Evolutionary conservation across 2,113 vertebrate species (phyloP).

Genomic region (Chitala chitala): DNA sequence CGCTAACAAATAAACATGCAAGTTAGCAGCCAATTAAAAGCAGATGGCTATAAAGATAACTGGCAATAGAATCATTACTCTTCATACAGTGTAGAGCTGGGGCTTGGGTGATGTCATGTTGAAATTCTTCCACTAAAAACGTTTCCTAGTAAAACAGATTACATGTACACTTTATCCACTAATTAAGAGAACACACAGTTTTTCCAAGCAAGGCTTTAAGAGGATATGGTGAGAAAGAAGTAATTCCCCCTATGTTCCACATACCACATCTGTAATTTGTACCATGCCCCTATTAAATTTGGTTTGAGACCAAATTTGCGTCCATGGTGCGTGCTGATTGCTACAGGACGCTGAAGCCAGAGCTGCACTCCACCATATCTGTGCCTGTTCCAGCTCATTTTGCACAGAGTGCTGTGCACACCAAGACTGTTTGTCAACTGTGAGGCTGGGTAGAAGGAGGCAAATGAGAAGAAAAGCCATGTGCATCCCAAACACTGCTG

Average conservation of each 20-base stretch:
- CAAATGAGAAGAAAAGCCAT: slow-evolving; percentile 11
- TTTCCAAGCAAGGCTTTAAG: not conserved
- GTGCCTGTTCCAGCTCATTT: not conserved
- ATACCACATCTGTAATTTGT: no score
- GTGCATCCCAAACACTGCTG: not conserved
- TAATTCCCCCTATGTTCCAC: not conserved
- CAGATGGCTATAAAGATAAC: not conserved
- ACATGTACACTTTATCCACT: no score
- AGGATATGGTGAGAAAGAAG: not conserved
- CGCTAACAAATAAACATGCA: not conserved
- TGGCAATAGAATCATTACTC: not conserved
- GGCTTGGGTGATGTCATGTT: no score
- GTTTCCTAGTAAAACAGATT: no score
- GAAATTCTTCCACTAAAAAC: no score
- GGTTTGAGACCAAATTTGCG: not conserved
- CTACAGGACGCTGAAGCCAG: not conserved
- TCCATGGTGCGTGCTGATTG: not conserved
- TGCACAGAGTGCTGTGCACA: not conserved
- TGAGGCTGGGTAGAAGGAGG: not conserved
- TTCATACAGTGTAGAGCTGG: no score
- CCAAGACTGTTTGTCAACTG: not conserved
- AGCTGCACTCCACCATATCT: not conserved
- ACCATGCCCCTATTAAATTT: not conserved
- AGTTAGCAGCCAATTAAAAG: not conserved
- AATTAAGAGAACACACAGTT: not conserved